Conservation (phyloP, 2,113 vertebrate genomes). For the Protomyctophum bolini region DNA sequence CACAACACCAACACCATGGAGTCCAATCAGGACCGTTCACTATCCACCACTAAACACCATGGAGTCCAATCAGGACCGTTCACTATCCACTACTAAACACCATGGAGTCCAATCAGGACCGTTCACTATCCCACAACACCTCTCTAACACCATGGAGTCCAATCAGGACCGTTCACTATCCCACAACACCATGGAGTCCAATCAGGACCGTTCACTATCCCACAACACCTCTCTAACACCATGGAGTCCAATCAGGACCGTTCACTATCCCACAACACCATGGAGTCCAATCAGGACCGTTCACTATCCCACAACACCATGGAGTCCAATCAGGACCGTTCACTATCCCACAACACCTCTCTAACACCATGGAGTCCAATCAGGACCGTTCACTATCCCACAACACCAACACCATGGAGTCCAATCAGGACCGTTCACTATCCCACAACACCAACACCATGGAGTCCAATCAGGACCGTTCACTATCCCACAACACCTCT, state of each 20-base stretch:
- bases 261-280: constrained; percentile 47
- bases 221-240: no score
- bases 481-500: no score
- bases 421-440: constrained; percentile 50
- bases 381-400: no score
- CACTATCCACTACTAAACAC: constrained; percentile 47
- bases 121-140: no score
- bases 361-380: no score
- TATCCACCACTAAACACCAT: constrained; percentile 31
- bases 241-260: constrained; percentile 42
- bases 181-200: no score
- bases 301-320: constrained; percentile 19
- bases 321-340: constrained; percentile 47
- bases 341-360: constrained; percentile 51
- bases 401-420: constrained; percentile 34
- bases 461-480: no score
- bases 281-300: no score
- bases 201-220: no score
- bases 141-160: constrained; percentile 36
- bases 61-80: constrained; percentile 47
- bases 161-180: constrained; percentile 49
- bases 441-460: constrained; percentile 50
- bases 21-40: no score
- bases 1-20: no score
- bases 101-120: no score